These are phyloP conservation scores for Drosophila lacteicornis DNA, from an alignment of 1,140 invertebrate species.

Conservation along the genomic window DNA sequence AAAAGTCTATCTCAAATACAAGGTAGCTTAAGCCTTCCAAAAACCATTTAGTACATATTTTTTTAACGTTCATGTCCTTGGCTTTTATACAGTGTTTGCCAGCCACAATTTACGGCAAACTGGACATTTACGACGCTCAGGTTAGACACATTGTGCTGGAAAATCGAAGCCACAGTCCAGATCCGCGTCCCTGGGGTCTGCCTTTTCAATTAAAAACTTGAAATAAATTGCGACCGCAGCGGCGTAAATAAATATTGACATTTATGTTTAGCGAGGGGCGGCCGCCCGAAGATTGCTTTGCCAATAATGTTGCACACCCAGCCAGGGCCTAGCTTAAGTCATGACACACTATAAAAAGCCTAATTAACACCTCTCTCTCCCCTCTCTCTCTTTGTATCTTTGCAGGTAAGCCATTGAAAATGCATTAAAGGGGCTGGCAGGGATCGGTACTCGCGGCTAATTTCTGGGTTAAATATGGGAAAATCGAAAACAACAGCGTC, in stretches of 20 bases:
- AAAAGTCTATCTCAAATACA: neutral
- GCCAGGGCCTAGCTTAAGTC: constrained; percentile 22
- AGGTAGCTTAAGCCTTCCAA: neutral
- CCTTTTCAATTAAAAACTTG: constrained; percentile 67
- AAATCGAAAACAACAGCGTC: constrained; percentile 59
- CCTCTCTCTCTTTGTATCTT: neutral
- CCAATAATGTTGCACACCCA: constrained; percentile 52
- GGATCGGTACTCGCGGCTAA: constrained; percentile 46
- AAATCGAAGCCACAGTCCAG: constrained; percentile 47
- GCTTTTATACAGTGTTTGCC: constrained; percentile 22
- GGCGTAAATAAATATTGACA: constrained; percentile 72
- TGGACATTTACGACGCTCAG: constrained; percentile 67
- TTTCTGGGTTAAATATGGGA: constrained; percentile 79
- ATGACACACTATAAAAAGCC: constrained; percentile 65
- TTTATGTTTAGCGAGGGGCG: constrained; percentile 61
- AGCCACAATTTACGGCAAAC: constrained; percentile 53
- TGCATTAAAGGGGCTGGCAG: constrained; percentile 59
- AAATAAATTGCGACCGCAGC: constrained; percentile 53
- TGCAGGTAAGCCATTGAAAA: constrained; percentile 39
- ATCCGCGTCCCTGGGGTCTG: constrained; percentile 30
- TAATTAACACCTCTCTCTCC: constrained; percentile 71
- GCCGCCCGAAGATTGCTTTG: constrained; percentile 31
- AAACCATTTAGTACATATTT: constrained; percentile 2
- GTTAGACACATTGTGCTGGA: constrained; percentile 60
- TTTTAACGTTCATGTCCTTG: constrained; percentile 18